Conservation (phyloP, 2,888 invertebrate species). For the Xylota segnis region DNA sequence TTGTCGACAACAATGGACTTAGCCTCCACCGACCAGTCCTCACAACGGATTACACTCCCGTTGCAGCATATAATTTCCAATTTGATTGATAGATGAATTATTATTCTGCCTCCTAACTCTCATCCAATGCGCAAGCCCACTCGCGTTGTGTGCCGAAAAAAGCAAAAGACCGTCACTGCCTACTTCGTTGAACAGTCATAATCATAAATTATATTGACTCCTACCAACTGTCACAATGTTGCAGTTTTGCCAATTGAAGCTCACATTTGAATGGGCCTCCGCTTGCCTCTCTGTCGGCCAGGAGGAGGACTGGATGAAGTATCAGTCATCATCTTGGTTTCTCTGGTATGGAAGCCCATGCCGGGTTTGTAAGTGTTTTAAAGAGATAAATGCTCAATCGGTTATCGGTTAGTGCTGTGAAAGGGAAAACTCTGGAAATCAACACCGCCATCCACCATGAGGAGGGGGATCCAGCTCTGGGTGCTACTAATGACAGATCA, state of each 20-base stretch:
- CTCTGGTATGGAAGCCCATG: not conserved
- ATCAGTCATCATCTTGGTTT: constrained; percentile 15
- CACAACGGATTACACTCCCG: not conserved
- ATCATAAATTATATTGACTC: constrained; percentile 72
- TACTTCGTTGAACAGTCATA: constrained; percentile 60
- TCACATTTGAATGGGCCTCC: constrained; percentile 42
- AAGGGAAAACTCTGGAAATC: constrained; percentile 34
- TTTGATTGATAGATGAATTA: constrained; percentile 74
- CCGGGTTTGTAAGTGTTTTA: not conserved
- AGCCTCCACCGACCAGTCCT: not conserved
- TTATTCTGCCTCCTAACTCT: constrained; percentile 34
- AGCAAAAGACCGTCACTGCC: constrained; percentile 20
- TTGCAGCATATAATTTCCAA: constrained; percentile 56
- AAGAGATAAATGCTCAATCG: constrained; percentile 13
- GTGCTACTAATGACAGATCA: constrained; percentile 23
- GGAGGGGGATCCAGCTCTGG: not conserved
- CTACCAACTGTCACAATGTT: constrained; percentile 69
- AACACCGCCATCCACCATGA: constrained; percentile 7
- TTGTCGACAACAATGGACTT: constrained; percentile 42
- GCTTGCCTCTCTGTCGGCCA: not conserved
- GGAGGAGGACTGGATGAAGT: constrained; percentile 25
- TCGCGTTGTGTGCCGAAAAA: constrained; percentile 27
- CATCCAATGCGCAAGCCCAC: constrained; percentile 47
- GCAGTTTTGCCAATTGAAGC: constrained; percentile 64
- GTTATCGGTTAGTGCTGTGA: not conserved